Evolutionary conservation across 2,888 invertebrate genomes (phyloP).

Genomic region (Tetanocera ferruginea): DNA sequence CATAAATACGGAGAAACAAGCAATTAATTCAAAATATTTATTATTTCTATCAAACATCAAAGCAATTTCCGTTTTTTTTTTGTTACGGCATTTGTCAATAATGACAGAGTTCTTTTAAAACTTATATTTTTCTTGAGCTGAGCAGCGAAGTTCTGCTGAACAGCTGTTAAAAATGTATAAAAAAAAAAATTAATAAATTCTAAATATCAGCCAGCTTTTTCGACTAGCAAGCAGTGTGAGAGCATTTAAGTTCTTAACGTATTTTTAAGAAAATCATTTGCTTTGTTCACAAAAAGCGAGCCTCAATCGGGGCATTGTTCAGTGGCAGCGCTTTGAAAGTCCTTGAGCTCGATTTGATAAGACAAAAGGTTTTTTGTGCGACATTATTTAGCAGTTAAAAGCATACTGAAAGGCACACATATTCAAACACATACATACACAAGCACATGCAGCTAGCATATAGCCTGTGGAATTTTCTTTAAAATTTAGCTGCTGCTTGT

Average conservation of each 20-base stretch:
- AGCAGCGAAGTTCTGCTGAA: too few species aligned
- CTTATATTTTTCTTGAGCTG: too few species aligned
- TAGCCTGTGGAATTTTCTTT: constrained; percentile 9
- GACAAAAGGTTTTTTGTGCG: constrained; percentile 24
- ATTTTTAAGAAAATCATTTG: constrained; percentile 4
- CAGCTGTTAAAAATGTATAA: too few species aligned
- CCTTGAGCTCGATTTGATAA: constrained; percentile 37
- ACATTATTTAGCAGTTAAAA: constrained; percentile 33
- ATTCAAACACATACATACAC: background rate
- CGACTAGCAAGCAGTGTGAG: background rate
- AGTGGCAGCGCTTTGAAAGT: background rate
- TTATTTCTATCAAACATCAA: too few species aligned
- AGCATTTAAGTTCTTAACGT: background rate
- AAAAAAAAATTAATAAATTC: too few species aligned
- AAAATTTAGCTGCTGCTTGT: background rate
- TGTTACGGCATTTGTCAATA: too few species aligned
- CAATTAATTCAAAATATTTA: too few species aligned
- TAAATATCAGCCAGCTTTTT: background rate
- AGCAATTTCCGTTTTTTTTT: too few species aligned
- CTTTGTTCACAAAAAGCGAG: constrained; percentile 6
- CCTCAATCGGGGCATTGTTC: background rate
- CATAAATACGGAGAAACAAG: too few species aligned
- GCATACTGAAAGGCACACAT: background rate
- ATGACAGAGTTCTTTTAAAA: too few species aligned
- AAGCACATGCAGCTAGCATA: background rate